Percentiles rank a stretch among this genome's conserved stretches.
Evolutionary conservation across 1,140 invertebrate species (phyloP).

Genomic region (Temnothorax curvispinosus): DNA sequence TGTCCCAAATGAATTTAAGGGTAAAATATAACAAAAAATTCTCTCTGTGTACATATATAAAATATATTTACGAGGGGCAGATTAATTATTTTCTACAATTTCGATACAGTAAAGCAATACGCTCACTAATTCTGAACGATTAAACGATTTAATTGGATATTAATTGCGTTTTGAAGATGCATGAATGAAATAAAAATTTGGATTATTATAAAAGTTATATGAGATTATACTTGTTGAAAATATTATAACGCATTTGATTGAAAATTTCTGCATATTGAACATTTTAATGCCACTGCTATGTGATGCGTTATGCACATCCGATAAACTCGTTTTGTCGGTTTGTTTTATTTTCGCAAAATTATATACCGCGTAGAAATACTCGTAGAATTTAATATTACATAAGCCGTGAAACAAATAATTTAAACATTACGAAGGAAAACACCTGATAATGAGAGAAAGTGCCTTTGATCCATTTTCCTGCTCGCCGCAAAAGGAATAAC

Average conservation of each 20-base stretch:
- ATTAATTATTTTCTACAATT: neutral
- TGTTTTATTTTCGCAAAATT: slow-evolving; percentile 30
- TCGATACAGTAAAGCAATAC: neutral
- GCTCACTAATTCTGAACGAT: neutral
- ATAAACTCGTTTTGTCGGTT: neutral
- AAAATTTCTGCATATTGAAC: slow-evolving; percentile 13
- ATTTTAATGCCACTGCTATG: slow-evolving; percentile 19
- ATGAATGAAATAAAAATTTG: slow-evolving; percentile 13
- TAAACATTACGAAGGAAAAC: slow-evolving; percentile 35
- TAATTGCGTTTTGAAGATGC: neutral
- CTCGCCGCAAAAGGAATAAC: slow-evolving; percentile 29
- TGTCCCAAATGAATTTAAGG: no score
- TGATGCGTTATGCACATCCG: slow-evolving; percentile 7
- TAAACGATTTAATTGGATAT: slow-evolving; percentile 23
- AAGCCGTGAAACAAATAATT: neutral
- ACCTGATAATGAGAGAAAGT: slow-evolving; percentile 51
- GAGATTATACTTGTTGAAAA: slow-evolving; percentile 19
- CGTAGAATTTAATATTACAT: neutral
- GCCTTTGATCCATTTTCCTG: slow-evolving; percentile 66
- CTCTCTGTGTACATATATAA: neutral
- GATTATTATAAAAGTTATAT: slow-evolving; percentile 17
- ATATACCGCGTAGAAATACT: slow-evolving; percentile 16
- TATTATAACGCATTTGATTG: slow-evolving; percentile 1
- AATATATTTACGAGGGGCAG: neutral
- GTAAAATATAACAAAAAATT: no score